phyloP scores from a whole-genome alignment of 2,888 invertebrate genomes.

The Pollenia labialis region DNA sequence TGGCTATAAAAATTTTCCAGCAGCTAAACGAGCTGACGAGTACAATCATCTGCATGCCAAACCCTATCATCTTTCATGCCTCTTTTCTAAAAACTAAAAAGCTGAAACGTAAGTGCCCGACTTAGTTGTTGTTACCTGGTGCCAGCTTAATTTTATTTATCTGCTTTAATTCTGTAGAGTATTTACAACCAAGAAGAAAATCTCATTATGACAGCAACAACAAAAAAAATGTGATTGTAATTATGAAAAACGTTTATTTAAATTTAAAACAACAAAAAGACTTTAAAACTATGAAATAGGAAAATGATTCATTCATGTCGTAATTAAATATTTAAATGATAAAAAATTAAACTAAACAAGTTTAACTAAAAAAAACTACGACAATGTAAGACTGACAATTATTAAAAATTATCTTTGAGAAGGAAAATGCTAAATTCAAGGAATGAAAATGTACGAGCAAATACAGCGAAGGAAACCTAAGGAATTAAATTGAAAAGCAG shows the following conservation, averaged over 20 bases:
- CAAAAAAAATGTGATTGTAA: constrained; percentile 46
- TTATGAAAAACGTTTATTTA: constrained; percentile 68
- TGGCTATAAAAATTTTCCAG: no score
- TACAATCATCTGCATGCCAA: no score
- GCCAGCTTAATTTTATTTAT: background rate
- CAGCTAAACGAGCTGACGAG: no score
- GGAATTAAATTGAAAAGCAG: background rate
- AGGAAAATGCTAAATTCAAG: background rate
- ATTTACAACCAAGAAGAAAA: constrained; percentile 8
- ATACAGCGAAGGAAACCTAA: background rate
- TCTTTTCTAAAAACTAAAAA: no score
- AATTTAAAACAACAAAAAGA: constrained; percentile 18
- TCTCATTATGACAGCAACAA: constrained; percentile 42
- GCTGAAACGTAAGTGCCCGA: no score
- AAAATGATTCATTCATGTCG: constrained; percentile 33
- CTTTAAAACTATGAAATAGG: constrained; percentile 14
- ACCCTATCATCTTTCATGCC: no score
- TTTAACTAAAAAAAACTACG: constrained; percentile 14
- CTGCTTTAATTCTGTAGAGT: constrained; percentile 4
- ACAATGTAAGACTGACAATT: constrained; percentile 2
- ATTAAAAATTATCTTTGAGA: constrained; percentile 1
- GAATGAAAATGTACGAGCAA: background rate
- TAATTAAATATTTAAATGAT: constrained; percentile 34
- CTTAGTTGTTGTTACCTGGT: no score
- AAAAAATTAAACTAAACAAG: background rate